Evolutionary conservation across 2,888 invertebrate genomes (phyloP).

Genomic region (Trichogramma evanescens): DNA sequence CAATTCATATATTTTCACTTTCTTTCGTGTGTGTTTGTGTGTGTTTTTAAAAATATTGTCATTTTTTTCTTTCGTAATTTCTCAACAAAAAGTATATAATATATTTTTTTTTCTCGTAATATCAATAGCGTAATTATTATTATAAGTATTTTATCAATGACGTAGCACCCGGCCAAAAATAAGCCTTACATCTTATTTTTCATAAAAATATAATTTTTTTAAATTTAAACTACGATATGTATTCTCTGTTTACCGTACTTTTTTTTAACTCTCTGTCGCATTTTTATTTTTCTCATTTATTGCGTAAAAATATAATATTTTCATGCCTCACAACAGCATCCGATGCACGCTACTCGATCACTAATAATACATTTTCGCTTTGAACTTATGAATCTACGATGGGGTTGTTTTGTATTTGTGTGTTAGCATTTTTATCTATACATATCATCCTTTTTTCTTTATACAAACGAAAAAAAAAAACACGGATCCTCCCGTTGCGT

Average conservation of each 20-base stretch:
- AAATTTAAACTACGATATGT: background rate
- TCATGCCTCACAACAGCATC: too few relatives aligned
- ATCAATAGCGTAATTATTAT: conserved; percentile 1
- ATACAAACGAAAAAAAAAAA: conserved; percentile 12
- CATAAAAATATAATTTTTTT: conserved; percentile 14
- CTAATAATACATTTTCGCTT: conserved; percentile 21
- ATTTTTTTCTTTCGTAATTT: conserved; percentile 5
- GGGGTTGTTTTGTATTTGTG: too few relatives aligned
- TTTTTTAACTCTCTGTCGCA: conserved; percentile 1
- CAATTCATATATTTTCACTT: conserved; percentile 11
- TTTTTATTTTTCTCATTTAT: conserved; percentile 11
- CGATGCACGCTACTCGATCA: conserved; percentile 10
- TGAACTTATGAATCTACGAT: conserved; percentile 14
- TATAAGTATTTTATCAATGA: background rate
- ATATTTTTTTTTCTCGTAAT: too few relatives aligned
- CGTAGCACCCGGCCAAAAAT: conserved; percentile 2
- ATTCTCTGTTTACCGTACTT: background rate
- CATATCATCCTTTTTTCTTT: conserved; percentile 6
- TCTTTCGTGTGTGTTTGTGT: too few relatives aligned
- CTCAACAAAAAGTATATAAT: conserved; percentile 12
- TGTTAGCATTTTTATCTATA: conserved; percentile 5
- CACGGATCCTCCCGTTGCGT: background rate
- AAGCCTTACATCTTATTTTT: background rate
- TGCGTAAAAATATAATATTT: too few relatives aligned
- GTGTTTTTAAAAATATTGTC: conserved; percentile 8